Conservation (phyloP, 2,888 invertebrate genomes). For the Clostera curtula region DNA sequence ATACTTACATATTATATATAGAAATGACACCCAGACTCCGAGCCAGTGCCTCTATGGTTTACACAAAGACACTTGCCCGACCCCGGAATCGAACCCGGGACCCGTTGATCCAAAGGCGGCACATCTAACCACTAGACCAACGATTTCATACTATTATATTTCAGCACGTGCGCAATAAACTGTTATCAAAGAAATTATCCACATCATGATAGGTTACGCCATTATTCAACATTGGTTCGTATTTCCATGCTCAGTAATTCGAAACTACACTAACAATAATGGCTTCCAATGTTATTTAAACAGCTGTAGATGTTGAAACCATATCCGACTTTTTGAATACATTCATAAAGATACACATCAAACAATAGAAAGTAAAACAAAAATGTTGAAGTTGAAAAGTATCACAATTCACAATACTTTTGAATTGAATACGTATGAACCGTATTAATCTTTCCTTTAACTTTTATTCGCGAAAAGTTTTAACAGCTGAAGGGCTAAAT, state of each 20-base stretch:
- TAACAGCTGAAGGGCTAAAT: too few species aligned
- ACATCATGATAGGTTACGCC: constrained; percentile 33
- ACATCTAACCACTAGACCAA: too few species aligned
- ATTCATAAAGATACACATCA: constrained; percentile 12
- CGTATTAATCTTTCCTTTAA: too few species aligned
- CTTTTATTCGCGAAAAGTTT: too few species aligned
- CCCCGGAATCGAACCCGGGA: too few species aligned
- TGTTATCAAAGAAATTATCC: constrained; percentile 30
- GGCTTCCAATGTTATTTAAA: constrained; percentile 45
- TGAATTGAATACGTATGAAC: too few species aligned
- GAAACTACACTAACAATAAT: constrained; percentile 45
- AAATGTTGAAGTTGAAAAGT: constrained; percentile 1
- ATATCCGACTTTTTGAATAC: constrained; percentile 16
- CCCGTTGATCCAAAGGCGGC: too few species aligned
- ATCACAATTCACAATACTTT: constrained; percentile 1
- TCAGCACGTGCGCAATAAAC: constrained; percentile 25
- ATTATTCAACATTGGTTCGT: constrained; percentile 38
- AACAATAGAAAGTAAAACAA: constrained; percentile 10
- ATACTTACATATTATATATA: too few species aligned
- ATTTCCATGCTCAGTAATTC: constrained; percentile 48
- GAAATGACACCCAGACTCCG: too few species aligned
- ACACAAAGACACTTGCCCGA: too few species aligned
- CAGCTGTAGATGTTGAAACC: constrained; percentile 40
- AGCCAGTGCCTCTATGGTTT: too few species aligned
- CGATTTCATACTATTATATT: too few species aligned